Percentiles rank a stretch among this genome's conserved stretches.
Conservation (phyloP, 2,888 invertebrate species). For the Noctua janthina region DNA sequence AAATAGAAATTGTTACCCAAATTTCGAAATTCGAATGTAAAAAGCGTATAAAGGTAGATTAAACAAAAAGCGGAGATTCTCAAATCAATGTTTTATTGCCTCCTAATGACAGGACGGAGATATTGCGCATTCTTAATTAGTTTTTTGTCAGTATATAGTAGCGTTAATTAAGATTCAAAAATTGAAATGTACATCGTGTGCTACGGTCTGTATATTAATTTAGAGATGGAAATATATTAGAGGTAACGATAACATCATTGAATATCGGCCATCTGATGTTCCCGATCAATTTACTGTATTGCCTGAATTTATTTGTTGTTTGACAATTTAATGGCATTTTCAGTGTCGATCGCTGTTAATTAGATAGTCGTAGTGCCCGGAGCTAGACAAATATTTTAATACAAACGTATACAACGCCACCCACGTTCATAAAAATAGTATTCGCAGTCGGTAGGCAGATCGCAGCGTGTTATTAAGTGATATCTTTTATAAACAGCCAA, state of each 20-base stretch:
- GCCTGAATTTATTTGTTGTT: conserved; percentile 76
- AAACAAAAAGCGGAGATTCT: conserved; percentile 55
- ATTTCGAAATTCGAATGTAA: conserved; percentile 52
- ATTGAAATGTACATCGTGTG: conserved; percentile 55
- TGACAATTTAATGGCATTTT: conserved; percentile 82
- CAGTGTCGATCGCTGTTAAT: conserved; percentile 73
- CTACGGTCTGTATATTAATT: conserved; percentile 57
- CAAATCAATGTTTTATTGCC: conserved; percentile 64
- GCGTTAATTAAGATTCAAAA: conserved; percentile 65
- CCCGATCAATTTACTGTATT: conserved; percentile 74
- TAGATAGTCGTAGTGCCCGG: conserved; percentile 71
- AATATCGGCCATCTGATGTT: conserved; percentile 55
- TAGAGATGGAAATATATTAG: conserved; percentile 64
- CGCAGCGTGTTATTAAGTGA: conserved; percentile 75
- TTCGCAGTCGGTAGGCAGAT: conserved; percentile 70
- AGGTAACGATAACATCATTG: conserved; percentile 67
- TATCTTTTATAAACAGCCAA: conserved; percentile 69
- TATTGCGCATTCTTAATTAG: conserved; percentile 65
- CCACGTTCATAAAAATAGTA: conserved; percentile 78
- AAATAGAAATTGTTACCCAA: conserved; percentile 60
- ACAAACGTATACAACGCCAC: conserved; percentile 77
- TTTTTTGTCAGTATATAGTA: conserved; percentile 63
- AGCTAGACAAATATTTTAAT: conserved; percentile 80
- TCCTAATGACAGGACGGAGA: conserved; percentile 62
- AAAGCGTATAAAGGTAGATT: conserved; percentile 52